Evolutionary conservation across 2,888 invertebrate genomes (phyloP).

Genomic region (Ellobium chinense): DNA sequence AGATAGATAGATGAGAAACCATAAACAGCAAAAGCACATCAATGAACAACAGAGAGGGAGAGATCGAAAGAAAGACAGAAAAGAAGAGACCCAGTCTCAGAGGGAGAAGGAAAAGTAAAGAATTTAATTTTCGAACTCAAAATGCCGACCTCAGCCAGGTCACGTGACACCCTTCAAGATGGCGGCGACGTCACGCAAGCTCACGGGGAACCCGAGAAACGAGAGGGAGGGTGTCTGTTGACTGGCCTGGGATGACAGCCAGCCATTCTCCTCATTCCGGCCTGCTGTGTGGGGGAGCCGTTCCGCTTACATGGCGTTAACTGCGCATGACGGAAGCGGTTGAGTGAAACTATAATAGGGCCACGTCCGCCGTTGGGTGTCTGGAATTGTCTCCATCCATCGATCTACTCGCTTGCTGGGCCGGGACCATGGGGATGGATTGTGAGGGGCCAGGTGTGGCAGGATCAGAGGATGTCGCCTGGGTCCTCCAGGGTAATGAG

Average conservation of each 20-base stretch:
- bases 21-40: background rate
- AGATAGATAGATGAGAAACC: background rate
- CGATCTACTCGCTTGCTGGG: no score
- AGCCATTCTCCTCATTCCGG: slow-evolving; percentile 26
- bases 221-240: background rate
- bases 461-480: no score
- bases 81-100: background rate
- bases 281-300: slow-evolving; percentile 2
- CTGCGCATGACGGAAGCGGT: slow-evolving; percentile 27
- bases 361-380: no score
- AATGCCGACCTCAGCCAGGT: background rate
- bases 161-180: slow-evolving; percentile 10
- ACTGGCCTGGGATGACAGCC: slow-evolving; percentile 15
- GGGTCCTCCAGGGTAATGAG: no score
- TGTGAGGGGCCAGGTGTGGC: no score
- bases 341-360: slow-evolving; percentile 4
- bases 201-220: background rate
- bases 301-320: slow-evolving; percentile 16
- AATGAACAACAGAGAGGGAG: background rate
- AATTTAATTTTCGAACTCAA: no score
- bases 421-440: no score
- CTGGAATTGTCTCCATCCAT: no score
- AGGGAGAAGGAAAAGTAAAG: background rate
- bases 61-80: background rate
- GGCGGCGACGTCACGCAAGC: background rate